Evolutionary conservation across 1,140 invertebrate genomes (phyloP), one percentile per base, ranked within the genome.

Genomic region (Penaeus japonicus): DNA sequence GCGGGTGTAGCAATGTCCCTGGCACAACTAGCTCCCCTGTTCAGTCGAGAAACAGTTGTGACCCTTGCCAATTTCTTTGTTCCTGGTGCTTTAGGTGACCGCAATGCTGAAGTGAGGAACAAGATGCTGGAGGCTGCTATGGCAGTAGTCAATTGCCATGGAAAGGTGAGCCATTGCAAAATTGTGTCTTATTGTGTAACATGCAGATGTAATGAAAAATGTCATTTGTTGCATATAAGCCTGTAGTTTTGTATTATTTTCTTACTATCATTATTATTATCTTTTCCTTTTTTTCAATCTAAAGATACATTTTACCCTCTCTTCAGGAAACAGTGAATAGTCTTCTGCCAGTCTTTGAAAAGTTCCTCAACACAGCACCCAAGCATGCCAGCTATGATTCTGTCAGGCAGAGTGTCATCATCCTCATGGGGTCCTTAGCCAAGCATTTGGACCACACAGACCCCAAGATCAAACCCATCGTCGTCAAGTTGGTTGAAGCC

Each of bases 361-460:
- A 96, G 47, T 97, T 98, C 92, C 95, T 98, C 92, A 96, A 98
- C 91, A 96, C 96, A 92, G 97, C 97, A 5, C 97, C 97, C 17
- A 97, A 96, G 0, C 95, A 96, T n/a, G 84, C 80, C 15, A 95
- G 95, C 89, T 98, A 95, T 92, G 99, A 99, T 93, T 96, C 96
- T 10, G 96, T 98, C 39, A 95, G 98, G 62, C 97, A 99, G 92
- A 97, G 97, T 91, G 97, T 99, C 62, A 97, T 99, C 53, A 96
- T 99, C 91, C 93, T 99, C 15, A 98, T 99, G 96, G 99, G 99
- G 22, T 98, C 96, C 0, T 93, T 99, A 89, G 98, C 98, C 1
- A 94, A 97, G 57, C 98, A 99, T 95, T 95, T 99, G 90, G 97
- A 98, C 89, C 96, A 96, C 80, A 95, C 96, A 91, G 97, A 99